Conservation (phyloP, 2,888 invertebrate species). For the Syrphus vitripennis region DNA sequence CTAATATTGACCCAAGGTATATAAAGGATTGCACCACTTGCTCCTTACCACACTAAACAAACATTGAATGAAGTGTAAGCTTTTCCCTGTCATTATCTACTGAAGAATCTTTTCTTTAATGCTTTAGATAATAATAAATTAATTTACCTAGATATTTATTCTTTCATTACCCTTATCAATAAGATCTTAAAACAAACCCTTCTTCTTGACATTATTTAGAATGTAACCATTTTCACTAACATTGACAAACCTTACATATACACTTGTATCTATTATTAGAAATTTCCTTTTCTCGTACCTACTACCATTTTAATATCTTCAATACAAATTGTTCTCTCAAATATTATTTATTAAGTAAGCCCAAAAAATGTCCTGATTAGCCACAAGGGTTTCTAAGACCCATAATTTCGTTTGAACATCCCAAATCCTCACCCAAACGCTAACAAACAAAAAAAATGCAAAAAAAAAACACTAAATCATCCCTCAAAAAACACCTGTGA, state of each 20-base stretch:
- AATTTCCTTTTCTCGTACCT: background rate
- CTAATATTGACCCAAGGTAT: too few species aligned
- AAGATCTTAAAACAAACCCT: background rate
- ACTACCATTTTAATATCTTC: background rate
- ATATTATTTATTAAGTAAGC: background rate
- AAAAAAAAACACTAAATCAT: conserved; percentile 31
- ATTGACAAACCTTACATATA: too few species aligned
- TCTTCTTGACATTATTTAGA: background rate
- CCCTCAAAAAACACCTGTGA: conserved; percentile 54
- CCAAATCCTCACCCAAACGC: background rate
- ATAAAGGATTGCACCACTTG: too few species aligned
- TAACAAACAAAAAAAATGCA: background rate
- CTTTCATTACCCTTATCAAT: background rate
- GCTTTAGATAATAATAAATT: background rate
- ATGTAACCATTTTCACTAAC: too few species aligned
- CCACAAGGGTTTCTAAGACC: conserved; percentile 27
- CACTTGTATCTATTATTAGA: too few species aligned
- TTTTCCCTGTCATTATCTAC: too few species aligned
- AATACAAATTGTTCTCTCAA: conserved; percentile 1
- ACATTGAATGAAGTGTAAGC: too few species aligned
- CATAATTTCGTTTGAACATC: background rate
- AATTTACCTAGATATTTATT: too few species aligned
- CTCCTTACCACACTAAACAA: too few species aligned
- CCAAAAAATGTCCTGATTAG: conserved; percentile 35
- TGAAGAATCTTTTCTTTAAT: background rate